Conservation (phyloP, 2,888 invertebrate species). For the Mythimna lalbum region DNA sequence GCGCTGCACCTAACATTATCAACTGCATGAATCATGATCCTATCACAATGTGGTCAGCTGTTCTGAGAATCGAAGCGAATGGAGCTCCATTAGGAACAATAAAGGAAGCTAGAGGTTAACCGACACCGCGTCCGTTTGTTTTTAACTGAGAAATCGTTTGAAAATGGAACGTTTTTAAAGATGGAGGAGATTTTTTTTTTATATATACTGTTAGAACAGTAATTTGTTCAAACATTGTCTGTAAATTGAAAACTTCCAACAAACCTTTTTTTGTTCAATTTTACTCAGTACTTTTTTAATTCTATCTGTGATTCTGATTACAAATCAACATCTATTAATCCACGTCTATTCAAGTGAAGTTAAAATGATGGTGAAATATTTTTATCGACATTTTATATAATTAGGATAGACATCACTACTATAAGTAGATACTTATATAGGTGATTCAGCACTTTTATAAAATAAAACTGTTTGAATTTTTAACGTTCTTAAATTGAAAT, state of each 20-base stretch:
- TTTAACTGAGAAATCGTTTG: conserved; percentile 16
- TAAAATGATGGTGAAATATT: background rate
- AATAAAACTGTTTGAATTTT: too few relatives aligned
- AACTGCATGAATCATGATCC: conserved; percentile 57
- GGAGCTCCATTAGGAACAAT: conserved; percentile 51
- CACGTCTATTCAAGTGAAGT: too few relatives aligned
- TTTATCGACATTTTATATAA: background rate
- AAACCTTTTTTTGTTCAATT: background rate
- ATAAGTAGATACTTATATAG: too few relatives aligned
- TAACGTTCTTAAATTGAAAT: background rate
- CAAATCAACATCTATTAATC: too few relatives aligned
- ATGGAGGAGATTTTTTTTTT: background rate
- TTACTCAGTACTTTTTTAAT: background rate
- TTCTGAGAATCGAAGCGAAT: conserved; percentile 49
- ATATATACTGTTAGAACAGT: background rate
- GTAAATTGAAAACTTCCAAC: background rate
- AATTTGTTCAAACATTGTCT: background rate
- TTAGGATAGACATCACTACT: background rate
- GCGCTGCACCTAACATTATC: conserved; percentile 40
- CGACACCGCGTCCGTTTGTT: conserved; percentile 29
- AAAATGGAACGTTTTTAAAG: conserved; percentile 23
- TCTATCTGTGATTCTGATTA: too few relatives aligned
- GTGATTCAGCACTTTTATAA: too few relatives aligned
- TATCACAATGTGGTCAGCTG: conserved; percentile 42
- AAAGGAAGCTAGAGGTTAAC: conserved; percentile 37